Evolutionary conservation across 2,888 invertebrate genomes (phyloP), one percentile per base, ranked within the genome.

Genomic region (Drymonia ruficornis): DNA sequence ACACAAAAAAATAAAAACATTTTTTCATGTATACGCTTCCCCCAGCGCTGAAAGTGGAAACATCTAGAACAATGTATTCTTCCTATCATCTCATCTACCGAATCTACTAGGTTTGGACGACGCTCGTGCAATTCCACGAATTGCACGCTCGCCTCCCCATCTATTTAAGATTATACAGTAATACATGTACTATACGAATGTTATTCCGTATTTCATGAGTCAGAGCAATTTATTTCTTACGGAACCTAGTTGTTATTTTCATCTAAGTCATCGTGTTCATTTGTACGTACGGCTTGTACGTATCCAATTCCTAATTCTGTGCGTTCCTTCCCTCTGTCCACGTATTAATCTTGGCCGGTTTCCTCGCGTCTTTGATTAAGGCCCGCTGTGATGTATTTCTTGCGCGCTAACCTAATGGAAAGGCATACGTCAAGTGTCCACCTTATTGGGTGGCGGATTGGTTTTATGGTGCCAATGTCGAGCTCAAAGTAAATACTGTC

Each of bases 401-500:
- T 91, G 86, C 83, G 74, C 81, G 81, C 83, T 80, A 84, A 86
- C 88, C 83, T 92, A 91, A 92, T 91, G 90, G 91, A 87, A 91
- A 86, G 83, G 74, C 88, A 91, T 92, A 87, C 86, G 82, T 92
- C 91, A 92, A 91, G 91, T 88, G 88, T 87, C 89, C 81, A 87
- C 89, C 83, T 88, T 91, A 91, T 91, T 91, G 89, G 87, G 84
- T 79, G 76, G 84, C 78, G 83, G 83, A 89, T 89, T 84, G 87
- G 83, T 79, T 86, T 87, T 86, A 90, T 88, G 79, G 83, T 81
- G 83, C 79, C 87, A 83, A 84, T 83, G 81, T 73, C 75, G 79
- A 77, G 56, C 70, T 67, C 72, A 73, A 74, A 78, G 75, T 83
- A 79, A 82, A 83, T 85, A 83, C 84, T 75, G 83, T 84, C 81